Evolutionary conservation across 1,140 invertebrate genomes (phyloP).

Genomic region (Laupala kohalensis): DNA sequence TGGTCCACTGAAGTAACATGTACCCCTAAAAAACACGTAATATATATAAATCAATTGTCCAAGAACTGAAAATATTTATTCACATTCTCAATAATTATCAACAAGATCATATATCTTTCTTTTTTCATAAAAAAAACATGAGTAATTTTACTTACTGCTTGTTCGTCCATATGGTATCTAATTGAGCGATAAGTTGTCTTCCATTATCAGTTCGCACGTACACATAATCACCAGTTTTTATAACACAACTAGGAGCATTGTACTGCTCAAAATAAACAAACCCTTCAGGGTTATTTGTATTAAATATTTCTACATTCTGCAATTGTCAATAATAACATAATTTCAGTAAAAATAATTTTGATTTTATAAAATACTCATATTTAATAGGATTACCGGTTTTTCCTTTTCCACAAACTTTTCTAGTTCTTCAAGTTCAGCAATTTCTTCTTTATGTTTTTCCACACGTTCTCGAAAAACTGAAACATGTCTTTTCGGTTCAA

Average conservation of each 20-base stretch:
- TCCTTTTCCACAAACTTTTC: conserved; percentile 67
- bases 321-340: conserved; percentile 16
- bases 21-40: conserved; percentile 57
- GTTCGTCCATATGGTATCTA: conserved; percentile 88
- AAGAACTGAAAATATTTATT: too few species aligned
- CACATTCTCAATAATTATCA: too few species aligned
- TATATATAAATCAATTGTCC: too few species aligned
- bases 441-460: conserved; percentile 80
- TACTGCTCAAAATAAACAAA: conserved; percentile 87
- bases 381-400: conserved; percentile 44
- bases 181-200: conserved; percentile 79
- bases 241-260: conserved; percentile 64
- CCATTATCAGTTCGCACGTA: conserved; percentile 79
- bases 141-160: conserved; percentile 47
- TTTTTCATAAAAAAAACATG: conserved; percentile 12
- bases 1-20: conserved; percentile 84
- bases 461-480: conserved; percentile 86
- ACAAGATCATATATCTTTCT: conserved; percentile 6
- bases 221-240: conserved; percentile 87
- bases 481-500: conserved; percentile 75
- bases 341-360: not conserved
- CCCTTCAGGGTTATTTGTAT: conserved; percentile 48
- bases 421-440: conserved; percentile 68
- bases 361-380: not conserved
- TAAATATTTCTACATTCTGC: conserved; percentile 58